A percentile compares a stretch with the other conserved stretches of the same genome.
phyloP scores from a whole-genome alignment of 2,888 invertebrate species.

The Hemaris fuciformis region DNA sequence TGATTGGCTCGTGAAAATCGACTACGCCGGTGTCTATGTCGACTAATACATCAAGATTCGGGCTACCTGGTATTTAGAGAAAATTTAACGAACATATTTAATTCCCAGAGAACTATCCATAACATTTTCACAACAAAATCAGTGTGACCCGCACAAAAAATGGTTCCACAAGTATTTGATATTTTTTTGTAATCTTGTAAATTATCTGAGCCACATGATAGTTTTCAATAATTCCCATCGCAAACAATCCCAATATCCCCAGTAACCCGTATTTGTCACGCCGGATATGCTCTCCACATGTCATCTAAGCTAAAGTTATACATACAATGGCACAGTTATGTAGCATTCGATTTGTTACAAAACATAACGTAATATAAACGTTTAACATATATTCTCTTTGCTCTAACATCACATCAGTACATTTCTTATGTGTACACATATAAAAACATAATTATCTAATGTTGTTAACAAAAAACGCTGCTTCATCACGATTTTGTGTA shows the following conservation, averaged over 20 bases:
- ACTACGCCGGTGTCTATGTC: not conserved
- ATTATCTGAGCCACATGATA: not conserved
- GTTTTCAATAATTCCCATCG: not conserved
- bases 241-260: not conserved
- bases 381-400: slow-evolving; percentile 64
- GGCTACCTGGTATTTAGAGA: not conserved
- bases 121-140: not conserved
- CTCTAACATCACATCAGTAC: slow-evolving; percentile 76
- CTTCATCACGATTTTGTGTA: slow-evolving; percentile 52
- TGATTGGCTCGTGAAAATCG: not conserved
- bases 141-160: not conserved
- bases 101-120: not conserved
- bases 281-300: slow-evolving; percentile 47
- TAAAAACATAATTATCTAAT: slow-evolving; percentile 45
- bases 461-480: slow-evolving; percentile 42
- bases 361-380: slow-evolving; percentile 44
- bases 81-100: not conserved
- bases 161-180: not conserved
- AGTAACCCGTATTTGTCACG: slow-evolving; percentile 26
- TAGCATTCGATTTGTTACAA: slow-evolving; percentile 59
- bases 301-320: slow-evolving; percentile 51
- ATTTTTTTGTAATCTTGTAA: not conserved
- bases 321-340: slow-evolving; percentile 73
- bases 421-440: slow-evolving; percentile 55
- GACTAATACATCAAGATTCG: not conserved